Base-by-base conservation (phyloP, 2,113 vertebrate genomes). In the Aleadryas rufinucha region DNA sequence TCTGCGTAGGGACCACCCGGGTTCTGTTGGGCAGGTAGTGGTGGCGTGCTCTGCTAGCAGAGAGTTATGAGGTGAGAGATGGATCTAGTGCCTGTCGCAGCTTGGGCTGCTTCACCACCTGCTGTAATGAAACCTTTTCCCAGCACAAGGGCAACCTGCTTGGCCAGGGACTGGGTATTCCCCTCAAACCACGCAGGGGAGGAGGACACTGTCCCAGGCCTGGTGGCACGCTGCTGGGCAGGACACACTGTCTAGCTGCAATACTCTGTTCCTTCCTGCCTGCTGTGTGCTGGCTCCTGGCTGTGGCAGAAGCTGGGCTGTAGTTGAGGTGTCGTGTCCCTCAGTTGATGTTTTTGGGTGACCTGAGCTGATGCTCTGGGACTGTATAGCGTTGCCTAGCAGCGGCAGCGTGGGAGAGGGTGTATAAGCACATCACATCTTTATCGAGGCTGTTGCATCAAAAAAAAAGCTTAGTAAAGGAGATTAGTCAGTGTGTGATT, bases 1-100 rank as follows among this genome's bases (percentile, higher is more conserved):
- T 75, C 33, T 65, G 60, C 0, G 0, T 26, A 21, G 52, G 52
- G 7, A 12, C 33, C 1, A 11, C 12, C 4, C 0, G 0, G 30
- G 16, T 60, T 44, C 26, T 49, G 27, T 22, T 31, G 65, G 53
- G 31, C 52, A 49, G 69, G 26, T 24, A 16, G 37, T 19, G 35
- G 54, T 13, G 44, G 8, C 56, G 30, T 56, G 52, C 41, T 77
- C 54, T 59, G 39, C 54, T 44, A 31, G 19, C 64, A 61, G 3
- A n/a, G 39, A 71, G 4, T 83, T 60, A 10, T 16, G 41, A 70
- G 37, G 45, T 0, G 2, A 78, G 60, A 84, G 39, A 52, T 87
- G 68, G 21, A 42, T 64, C 42, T 39, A 35, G 78, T 76, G 79
- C 65, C 82, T 90, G 37, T 70, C 0, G 2, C 84, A 88, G 75